phyloP scores from a whole-genome alignment of 1,140 invertebrate species.

The Thaumatotibia leucotreta region DNA sequence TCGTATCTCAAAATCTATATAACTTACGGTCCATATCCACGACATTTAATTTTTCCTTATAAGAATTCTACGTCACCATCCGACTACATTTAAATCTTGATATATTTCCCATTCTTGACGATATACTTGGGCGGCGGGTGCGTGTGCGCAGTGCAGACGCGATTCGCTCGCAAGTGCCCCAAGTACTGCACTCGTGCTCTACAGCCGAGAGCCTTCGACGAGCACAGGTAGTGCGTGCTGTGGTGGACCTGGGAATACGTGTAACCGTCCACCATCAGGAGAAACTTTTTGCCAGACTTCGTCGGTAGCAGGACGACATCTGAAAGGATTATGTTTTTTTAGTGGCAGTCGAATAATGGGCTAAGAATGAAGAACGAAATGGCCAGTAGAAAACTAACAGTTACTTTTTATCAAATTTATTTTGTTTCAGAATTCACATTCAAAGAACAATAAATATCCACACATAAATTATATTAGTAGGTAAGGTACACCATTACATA shows the following conservation, averaged over 20 bases:
- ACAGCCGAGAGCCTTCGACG: constrained; percentile 22
- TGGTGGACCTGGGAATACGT: constrained; percentile 40
- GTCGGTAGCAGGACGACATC: constrained; percentile 31
- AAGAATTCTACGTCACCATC: too few relatives aligned
- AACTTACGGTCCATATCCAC: too few relatives aligned
- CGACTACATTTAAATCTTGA: constrained; percentile 2
- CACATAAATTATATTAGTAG: too few relatives aligned
- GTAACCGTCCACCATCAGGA: constrained; percentile 38
- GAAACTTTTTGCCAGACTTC: constrained; percentile 27
- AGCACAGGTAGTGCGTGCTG: constrained; percentile 27
- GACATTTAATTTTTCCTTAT: too few relatives aligned
- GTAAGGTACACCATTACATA: too few relatives aligned
- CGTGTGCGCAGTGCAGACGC: constrained; percentile 19
- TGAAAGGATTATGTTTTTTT: neutral
- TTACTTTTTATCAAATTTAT: too few relatives aligned
- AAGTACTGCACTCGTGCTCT: neutral
- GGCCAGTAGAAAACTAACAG: too few relatives aligned
- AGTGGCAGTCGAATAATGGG: neutral
- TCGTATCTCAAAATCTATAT: too few relatives aligned
- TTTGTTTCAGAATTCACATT: too few relatives aligned
- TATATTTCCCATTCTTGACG: constrained; percentile 16
- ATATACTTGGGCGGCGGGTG: constrained; percentile 29
- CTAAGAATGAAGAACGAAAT: neutral
- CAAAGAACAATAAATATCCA: too few relatives aligned
- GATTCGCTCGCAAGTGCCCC: neutral